Conservation (phyloP, 2,797 vertebrate species). For the Enteromius argenteus region DNA sequence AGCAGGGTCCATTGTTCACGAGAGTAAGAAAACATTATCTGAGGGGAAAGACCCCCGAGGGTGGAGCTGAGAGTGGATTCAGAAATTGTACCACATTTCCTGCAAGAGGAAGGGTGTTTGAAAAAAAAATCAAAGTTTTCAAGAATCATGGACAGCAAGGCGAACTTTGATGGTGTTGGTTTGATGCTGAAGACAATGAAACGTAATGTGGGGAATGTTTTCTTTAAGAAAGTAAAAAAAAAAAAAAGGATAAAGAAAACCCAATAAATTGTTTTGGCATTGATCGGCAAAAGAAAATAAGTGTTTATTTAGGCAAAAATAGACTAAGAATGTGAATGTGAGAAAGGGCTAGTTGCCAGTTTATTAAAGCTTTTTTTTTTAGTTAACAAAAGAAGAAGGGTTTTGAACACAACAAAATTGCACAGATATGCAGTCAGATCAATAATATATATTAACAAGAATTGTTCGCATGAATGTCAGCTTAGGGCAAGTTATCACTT, state of each 20-base stretch:
- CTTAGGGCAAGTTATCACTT: not conserved
- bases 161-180: constrained; percentile 31
- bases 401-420: not conserved
- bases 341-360: not conserved
- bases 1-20: constrained; percentile 33
- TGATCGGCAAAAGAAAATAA: not conserved
- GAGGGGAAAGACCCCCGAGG: constrained; percentile 51
- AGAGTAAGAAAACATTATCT: constrained; percentile 35
- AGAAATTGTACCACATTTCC: constrained; percentile 52
- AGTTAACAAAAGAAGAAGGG: no score
- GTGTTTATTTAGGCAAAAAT: not conserved
- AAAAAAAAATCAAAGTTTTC: constrained; percentile 44
- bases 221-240: not conserved
- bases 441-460: not conserved
- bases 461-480: not conserved
- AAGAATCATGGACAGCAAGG: not conserved
- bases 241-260: not conserved
- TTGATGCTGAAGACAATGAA: constrained; percentile 53
- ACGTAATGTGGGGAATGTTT: not conserved
- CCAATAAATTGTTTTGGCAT: not conserved
- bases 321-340: not conserved
- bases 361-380: no score
- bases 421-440: not conserved
- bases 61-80: constrained; percentile 17
- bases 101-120: constrained; percentile 49